Evolutionary conservation across 1,140 invertebrate species (phyloP).

Genomic region (Helicoverpa zea): DNA sequence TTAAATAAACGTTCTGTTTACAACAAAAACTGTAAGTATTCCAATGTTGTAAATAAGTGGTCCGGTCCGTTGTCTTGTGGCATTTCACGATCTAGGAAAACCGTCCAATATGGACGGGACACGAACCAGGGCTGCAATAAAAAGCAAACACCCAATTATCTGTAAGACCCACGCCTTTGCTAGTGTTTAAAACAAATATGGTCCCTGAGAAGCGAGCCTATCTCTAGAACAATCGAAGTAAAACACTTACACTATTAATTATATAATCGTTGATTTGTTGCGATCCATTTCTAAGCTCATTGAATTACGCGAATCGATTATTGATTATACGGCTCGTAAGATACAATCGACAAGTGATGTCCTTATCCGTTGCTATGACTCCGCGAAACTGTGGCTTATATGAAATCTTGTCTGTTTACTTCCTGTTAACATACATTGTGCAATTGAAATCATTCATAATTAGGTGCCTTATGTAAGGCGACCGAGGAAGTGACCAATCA

Average conservation of each 20-base stretch:
- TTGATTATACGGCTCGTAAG: constrained; percentile 27
- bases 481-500: neutral
- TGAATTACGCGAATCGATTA: constrained; percentile 32
- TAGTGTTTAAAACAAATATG: constrained; percentile 49
- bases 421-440: constrained; percentile 21
- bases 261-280: neutral
- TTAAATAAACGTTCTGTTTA: neutral
- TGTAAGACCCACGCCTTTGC: constrained; percentile 52
- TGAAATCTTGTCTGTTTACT: neutral
- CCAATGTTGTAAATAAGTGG: constrained; percentile 62
- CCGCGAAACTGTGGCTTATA: constrained; percentile 12
- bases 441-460: constrained; percentile 32
- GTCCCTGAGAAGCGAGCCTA: neutral
- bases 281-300: constrained; percentile 34
- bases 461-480: constrained; percentile 15
- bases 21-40: constrained; percentile 44
- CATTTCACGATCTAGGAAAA: constrained; percentile 70
- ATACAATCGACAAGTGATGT: constrained; percentile 28
- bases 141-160: constrained; percentile 67
- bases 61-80: constrained; percentile 59
- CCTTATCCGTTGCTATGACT: constrained; percentile 19
- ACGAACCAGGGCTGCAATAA: constrained; percentile 58
- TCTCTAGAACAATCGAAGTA: constrained; percentile 41
- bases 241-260: constrained; percentile 30
- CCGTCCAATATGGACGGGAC: constrained; percentile 62